These are phyloP conservation scores for Lasioglossum morio DNA, from an alignment of 2,888 invertebrate species.

Conservation along the genomic window DNA sequence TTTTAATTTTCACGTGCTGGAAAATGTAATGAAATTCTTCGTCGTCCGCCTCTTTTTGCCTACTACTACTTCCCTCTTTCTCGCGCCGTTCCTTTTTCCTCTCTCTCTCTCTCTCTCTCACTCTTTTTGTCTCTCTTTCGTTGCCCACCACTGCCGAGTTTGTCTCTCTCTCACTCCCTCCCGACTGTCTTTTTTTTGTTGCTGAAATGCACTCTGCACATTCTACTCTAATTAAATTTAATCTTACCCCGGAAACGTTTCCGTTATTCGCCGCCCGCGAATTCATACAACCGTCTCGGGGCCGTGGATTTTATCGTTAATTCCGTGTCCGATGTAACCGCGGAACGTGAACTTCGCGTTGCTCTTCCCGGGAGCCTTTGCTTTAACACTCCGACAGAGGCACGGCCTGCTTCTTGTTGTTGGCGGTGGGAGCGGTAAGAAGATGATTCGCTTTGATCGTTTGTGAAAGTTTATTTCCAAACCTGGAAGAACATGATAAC, in stretches of 20 bases:
- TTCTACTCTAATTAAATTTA: conserved; percentile 63
- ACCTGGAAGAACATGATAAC: not conserved
- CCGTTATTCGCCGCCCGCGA: conserved; percentile 53
- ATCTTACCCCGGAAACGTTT: conserved; percentile 58
- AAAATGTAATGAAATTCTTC: conserved; percentile 64
- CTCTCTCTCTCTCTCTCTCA: not conserved
- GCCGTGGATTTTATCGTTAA: conserved; percentile 41
- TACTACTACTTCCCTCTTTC: conserved; percentile 6
- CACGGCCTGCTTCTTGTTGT: not conserved
- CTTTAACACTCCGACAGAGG: not conserved
- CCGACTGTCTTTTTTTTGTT: conserved; percentile 39
- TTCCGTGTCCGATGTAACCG: conserved; percentile 29
- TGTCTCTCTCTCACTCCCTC: not conserved
- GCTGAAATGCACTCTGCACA: conserved; percentile 62
- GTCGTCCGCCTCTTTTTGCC: conserved; percentile 45
- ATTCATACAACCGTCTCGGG: conserved; percentile 34
- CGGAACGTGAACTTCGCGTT: not conserved
- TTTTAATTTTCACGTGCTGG: conserved; percentile 63
- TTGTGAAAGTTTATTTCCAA: not conserved
- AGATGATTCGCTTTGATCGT: not conserved
- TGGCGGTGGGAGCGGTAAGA: not conserved
- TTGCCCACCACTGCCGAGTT: not conserved
- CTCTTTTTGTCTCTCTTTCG: not conserved
- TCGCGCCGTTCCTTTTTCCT: conserved; percentile 3
- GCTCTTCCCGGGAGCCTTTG: not conserved